Conservation (phyloP, 2,797 vertebrate species). For the Poeciliopsis paucimaculata region DNA sequence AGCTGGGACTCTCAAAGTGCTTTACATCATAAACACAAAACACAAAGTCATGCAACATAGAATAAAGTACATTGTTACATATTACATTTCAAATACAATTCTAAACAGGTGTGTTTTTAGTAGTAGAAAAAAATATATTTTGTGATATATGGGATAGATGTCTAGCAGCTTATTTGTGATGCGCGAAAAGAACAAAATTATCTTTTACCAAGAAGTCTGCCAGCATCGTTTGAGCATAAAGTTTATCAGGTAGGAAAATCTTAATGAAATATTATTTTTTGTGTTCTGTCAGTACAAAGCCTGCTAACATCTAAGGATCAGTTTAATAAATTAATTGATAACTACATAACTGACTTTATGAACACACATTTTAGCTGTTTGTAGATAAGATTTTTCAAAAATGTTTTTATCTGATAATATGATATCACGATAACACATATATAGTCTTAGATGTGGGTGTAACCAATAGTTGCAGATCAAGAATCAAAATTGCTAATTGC, state of each 20-base stretch:
- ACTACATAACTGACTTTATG: not conserved
- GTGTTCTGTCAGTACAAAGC: not conserved
- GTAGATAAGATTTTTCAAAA: not conserved
- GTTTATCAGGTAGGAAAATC: not conserved
- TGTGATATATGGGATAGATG: not conserved
- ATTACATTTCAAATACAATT: too few relatives aligned
- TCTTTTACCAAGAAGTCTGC: not conserved
- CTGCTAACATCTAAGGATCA: not conserved
- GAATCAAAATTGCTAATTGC: constrained; percentile 9
- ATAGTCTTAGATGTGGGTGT: not conserved
- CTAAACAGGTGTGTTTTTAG: too few relatives aligned
- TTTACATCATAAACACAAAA: too few relatives aligned
- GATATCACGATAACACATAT: not conserved
- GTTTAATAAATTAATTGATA: not conserved
- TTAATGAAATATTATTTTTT: not conserved
- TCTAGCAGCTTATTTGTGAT: not conserved
- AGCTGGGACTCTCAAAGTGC: too few relatives aligned
- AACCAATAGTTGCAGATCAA: not conserved
- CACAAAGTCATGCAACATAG: too few relatives aligned
- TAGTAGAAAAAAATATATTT: not conserved
- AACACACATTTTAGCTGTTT: not conserved
- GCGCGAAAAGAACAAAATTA: not conserved
- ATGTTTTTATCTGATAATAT: not conserved
- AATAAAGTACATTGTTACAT: too few relatives aligned
- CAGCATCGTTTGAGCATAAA: not conserved